These are phyloP conservation scores for Acanthoscelides obtectus DNA, from an alignment of 2,888 invertebrate species.

Conservation along the genomic window DNA sequence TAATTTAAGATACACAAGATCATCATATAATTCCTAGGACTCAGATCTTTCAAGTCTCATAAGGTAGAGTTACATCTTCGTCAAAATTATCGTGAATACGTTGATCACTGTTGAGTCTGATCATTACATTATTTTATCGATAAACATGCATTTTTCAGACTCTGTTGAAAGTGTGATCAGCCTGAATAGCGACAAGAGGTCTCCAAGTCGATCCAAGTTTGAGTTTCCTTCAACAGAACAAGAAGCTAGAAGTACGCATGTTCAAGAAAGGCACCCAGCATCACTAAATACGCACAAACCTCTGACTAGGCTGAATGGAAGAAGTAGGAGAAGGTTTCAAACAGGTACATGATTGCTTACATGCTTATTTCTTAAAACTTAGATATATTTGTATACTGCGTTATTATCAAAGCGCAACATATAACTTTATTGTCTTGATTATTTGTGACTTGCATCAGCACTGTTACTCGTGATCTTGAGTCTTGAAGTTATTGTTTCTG, in stretches of 20 bases:
- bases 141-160: conserved; percentile 46
- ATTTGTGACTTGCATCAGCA: not conserved
- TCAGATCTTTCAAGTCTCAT: too few relatives aligned
- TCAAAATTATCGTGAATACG: too few relatives aligned
- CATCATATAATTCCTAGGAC: too few relatives aligned
- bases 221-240: conserved; percentile 27
- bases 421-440: not conserved
- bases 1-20: too few relatives aligned
- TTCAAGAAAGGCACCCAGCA: not conserved
- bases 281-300: not conserved
- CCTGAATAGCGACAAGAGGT: conserved; percentile 19
- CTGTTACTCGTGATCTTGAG: too few relatives aligned
- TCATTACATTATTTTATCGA: too few relatives aligned
- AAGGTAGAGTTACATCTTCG: too few relatives aligned
- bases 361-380: too few relatives aligned
- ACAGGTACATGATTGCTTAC: not conserved
- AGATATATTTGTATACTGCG: too few relatives aligned
- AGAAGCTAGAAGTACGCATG: not conserved
- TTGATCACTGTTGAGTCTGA: too few relatives aligned
- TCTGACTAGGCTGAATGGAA: not conserved
- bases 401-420: too few relatives aligned
- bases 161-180: conserved; percentile 78
- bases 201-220: conserved; percentile 19
- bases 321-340: not conserved
- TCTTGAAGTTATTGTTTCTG: too few relatives aligned